A percentile compares a stretch with the other conserved stretches of the same genome.
phyloP scores from a whole-genome alignment of 2,113 vertebrate species.

The Tautogolabrus adspersus region DNA sequence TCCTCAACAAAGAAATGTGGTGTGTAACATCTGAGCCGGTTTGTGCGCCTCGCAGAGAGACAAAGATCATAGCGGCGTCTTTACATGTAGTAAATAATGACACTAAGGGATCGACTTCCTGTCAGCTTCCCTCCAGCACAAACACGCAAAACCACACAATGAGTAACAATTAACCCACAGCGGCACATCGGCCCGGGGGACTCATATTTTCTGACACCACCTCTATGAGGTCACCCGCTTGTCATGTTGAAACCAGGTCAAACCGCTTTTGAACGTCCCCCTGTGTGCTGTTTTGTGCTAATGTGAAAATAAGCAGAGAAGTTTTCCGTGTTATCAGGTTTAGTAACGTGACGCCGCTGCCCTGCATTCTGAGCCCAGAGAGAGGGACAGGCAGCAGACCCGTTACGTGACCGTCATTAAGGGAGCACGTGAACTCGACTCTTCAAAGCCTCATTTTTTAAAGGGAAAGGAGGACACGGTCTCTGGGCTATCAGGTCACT shows the following conservation, averaged over 20 bases:
- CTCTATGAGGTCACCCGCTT: constrained; percentile 40
- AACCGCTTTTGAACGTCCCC: background rate
- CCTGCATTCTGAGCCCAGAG: constrained; percentile 37
- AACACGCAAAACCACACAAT: constrained; percentile 56
- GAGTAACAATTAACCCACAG: constrained; percentile 53
- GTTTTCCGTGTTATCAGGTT: background rate
- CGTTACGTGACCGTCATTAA: constrained; percentile 54
- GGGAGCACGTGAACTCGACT: constrained; percentile 15
- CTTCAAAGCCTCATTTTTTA: constrained; percentile 16
- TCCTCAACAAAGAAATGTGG: background rate
- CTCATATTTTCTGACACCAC: constrained; percentile 41
- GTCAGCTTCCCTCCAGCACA: constrained; percentile 47
- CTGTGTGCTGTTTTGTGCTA: background rate
- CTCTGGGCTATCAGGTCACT: constrained; percentile 59
- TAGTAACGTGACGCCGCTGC: constrained; percentile 22
- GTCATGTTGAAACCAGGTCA: constrained; percentile 44
- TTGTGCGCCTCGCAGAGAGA: constrained; percentile 30
- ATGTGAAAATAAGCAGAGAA: constrained; percentile 37
- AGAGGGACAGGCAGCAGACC: constrained; percentile 4
- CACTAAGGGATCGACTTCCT: constrained; percentile 59
- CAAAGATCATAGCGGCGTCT: constrained; percentile 35
- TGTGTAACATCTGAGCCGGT: constrained; percentile 27
- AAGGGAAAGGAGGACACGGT: constrained; percentile 50
- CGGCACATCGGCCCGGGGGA: constrained; percentile 35
- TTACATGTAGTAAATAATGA: constrained; percentile 50